Evolutionary conservation across 1,140 invertebrate genomes (phyloP).

Genomic region (Tribolium castaneum): DNA sequence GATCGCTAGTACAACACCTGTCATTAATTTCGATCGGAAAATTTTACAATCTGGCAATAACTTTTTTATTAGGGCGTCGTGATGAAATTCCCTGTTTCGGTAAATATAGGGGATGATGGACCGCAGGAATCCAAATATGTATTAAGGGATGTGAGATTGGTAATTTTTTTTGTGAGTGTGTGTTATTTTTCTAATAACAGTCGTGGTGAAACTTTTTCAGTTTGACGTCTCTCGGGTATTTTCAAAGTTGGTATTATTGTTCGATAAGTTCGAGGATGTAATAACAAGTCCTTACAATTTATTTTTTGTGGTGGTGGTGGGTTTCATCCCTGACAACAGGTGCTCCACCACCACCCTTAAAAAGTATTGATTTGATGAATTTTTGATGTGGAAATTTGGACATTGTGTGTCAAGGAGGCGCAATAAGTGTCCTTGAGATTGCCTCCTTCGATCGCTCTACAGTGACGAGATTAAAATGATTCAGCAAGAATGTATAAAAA

Average conservation of each 20-base stretch:
- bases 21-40: background rate
- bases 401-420: background rate
- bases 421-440: conserved; percentile 9
- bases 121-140: background rate
- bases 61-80: conserved; percentile 6
- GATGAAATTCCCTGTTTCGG: background rate
- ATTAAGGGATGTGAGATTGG: background rate
- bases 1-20: background rate
- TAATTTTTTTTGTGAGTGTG: background rate
- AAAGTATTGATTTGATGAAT: conserved; percentile 15
- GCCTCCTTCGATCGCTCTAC: conserved; percentile 6
- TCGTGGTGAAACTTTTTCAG: background rate
- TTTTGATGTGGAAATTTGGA: conserved; percentile 9
- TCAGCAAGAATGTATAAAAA: conserved; percentile 11
- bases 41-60: conserved; percentile 25
- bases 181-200: background rate
- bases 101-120: background rate
- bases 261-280: background rate
- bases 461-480: conserved; percentile 12
- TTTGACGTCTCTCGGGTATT: background rate
- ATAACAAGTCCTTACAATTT: background rate
- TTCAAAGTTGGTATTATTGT: background rate
- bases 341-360: background rate
- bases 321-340: background rate
- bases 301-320: background rate